Evolutionary conservation across 92 coral and sea anemone species (phyloP), one percentile per base, ranked within the genome.

Genomic region (Epizoanthus illoricatus): DNA sequence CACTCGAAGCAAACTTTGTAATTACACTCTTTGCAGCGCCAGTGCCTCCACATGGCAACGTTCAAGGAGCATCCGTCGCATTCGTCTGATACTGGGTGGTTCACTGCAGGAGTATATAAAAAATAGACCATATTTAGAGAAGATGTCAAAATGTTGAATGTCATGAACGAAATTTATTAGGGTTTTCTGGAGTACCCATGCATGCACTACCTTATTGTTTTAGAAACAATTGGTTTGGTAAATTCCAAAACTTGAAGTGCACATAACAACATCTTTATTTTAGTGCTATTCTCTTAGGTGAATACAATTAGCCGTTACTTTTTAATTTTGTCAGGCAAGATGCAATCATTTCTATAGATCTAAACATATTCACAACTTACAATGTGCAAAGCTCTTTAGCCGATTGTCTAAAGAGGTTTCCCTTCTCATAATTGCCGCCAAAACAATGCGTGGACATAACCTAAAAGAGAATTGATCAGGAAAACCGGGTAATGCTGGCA

Each of bases 1-100:
- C 76, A 72, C 76, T 72, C 76, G 18, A 72, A 72, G 20, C 76
- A 72, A 11, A n/a, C 60, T 42, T 72, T 72, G 5, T 9, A 13
- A 47, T n/a, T 41, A 47, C 62, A 71, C 24, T 33, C 52, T 11
- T 59, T 71, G 10, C 59, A 71, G 60, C 60, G 60, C 76, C 76
- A 72, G 23, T 47, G 76, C 52, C 52, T 49, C 62, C 76, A 72
- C 76, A 72, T 49, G 6, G 76, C 28, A 3, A 49, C 76, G 18
- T 21, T 13, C 19, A 47, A 18, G 11, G 9, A 39, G 62, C 76
- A 72, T 1, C 15, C n/a, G 11, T 72, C 62, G 10, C 76, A 72
- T 23, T 5, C 13, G 24, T 42, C 60, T 72, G 52, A 20, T 19
- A 16, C 4, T 42, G 18, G 60, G 10, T 61, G 18, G 52, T 72